Evolutionary conservation across 2,113 vertebrate genomes (phyloP).

Genomic region (Cyprinodon variegatus): DNA sequence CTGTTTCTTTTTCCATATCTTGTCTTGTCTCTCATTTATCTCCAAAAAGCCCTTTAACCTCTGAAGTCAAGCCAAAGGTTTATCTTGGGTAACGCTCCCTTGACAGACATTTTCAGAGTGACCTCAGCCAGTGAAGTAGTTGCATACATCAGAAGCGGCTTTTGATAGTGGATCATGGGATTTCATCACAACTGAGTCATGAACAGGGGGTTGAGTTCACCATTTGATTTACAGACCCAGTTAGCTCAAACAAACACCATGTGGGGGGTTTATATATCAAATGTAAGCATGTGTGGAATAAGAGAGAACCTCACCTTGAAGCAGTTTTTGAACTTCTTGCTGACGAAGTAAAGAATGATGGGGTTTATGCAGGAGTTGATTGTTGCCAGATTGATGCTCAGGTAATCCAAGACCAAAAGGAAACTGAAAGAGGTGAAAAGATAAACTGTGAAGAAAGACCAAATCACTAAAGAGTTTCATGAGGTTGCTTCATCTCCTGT

Average conservation of each 20-base stretch:
- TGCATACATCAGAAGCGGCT: conserved; percentile 65
- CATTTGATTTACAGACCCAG: conserved; percentile 41
- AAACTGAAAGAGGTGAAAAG: conserved; percentile 80
- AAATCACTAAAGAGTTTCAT: neutral
- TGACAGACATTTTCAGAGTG: conserved; percentile 49
- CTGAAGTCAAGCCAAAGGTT: conserved; percentile 49
- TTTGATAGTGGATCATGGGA: conserved; percentile 55
- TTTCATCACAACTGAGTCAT: conserved; percentile 38
- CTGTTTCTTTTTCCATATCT: neutral
- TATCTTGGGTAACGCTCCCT: conserved; percentile 52
- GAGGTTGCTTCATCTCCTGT: too few relatives aligned
- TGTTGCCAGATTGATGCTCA: conserved; percentile 91
- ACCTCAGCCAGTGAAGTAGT: conserved; percentile 42
- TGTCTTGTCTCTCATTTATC: neutral
- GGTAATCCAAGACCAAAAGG: conserved; percentile 90
- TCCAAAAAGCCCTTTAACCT: conserved; percentile 1
- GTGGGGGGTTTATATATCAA: neutral
- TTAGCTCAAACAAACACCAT: conserved; percentile 4
- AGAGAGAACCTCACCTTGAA: conserved; percentile 87
- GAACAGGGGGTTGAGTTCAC: conserved; percentile 23
- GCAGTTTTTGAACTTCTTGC: conserved; percentile 99
- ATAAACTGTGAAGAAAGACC: neutral
- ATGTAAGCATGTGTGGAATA: neutral
- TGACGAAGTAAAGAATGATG: conserved; percentile 97
- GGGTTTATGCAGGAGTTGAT: conserved; percentile 99